Conservation (phyloP, 2,888 invertebrate species). For the Drosophila colorata region DNA sequence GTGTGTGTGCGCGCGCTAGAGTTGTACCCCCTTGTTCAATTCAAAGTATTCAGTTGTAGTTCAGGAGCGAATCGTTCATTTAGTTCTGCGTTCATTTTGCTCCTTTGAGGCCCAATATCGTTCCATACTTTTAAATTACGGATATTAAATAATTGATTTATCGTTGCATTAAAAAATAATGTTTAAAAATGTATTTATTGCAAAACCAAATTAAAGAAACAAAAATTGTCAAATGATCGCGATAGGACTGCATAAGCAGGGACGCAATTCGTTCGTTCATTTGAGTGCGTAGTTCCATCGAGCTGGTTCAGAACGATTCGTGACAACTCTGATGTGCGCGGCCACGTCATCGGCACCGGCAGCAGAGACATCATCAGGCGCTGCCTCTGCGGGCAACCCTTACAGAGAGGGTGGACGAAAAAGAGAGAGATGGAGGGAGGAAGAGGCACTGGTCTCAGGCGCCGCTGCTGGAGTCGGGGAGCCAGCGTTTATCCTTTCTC, state of each 20-base stretch:
- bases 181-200: too few species aligned
- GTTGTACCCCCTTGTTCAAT: not conserved
- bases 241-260: too few species aligned
- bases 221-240: too few species aligned
- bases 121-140: too few species aligned
- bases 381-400: constrained; percentile 8
- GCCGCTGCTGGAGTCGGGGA: not conserved
- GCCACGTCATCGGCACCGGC: constrained; percentile 42
- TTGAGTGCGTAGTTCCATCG: not conserved
- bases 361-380: constrained; percentile 19
- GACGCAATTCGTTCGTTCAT: not conserved
- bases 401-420: not conserved
- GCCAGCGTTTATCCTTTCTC: constrained; percentile 63
- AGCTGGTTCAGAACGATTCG: not conserved
- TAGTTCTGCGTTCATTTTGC: too few species aligned
- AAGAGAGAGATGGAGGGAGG: not conserved
- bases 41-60: not conserved
- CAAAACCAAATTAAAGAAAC: too few species aligned
- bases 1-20: constrained; percentile 5
- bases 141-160: too few species aligned
- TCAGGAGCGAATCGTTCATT: not conserved
- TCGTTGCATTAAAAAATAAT: too few species aligned
- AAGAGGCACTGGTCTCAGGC: not conserved
- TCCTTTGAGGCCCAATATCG: too few species aligned
- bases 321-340: not conserved